A percentile compares a stretch with the other conserved stretches of the same genome.
These are phyloP conservation scores for Vesta saturnalis DNA, from an alignment of 2,888 invertebrate species.

Conservation along the genomic window DNA sequence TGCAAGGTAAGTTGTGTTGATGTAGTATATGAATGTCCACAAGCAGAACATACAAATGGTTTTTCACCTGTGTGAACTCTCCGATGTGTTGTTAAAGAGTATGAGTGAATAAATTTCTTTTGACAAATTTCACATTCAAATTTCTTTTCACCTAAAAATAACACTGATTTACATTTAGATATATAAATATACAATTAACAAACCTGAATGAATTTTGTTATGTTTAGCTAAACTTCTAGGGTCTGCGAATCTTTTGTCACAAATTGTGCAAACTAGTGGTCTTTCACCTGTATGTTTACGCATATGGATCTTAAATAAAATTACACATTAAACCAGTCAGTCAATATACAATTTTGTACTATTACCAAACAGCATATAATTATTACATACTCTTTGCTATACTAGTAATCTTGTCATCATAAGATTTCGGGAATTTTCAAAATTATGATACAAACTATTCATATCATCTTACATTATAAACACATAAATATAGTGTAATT, in stretches of 20 bases:
- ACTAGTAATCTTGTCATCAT: too few species aligned
- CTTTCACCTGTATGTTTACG: slow-evolving; percentile 49
- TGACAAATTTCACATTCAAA: slow-evolving; percentile 48
- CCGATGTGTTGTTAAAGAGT: slow-evolving; percentile 49
- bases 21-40: slow-evolving; percentile 49
- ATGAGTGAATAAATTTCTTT: slow-evolving; percentile 50
- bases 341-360: too few species aligned
- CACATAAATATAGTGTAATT: too few species aligned
- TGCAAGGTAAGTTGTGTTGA: slow-evolving; percentile 51
- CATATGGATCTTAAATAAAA: slow-evolving; percentile 47
- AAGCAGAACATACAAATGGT: slow-evolving; percentile 49
- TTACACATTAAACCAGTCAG: too few species aligned
- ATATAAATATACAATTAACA: neutral
- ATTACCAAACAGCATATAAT: too few species aligned
- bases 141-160: slow-evolving; percentile 47
- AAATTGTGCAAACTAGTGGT: slow-evolving; percentile 47
- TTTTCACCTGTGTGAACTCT: slow-evolving; percentile 51
- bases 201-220: slow-evolving; percentile 51
- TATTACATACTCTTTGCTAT: too few species aligned
- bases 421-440: too few species aligned
- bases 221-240: slow-evolving; percentile 49
- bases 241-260: slow-evolving; percentile 50
- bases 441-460: too few species aligned
- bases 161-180: neutral
- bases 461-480: too few species aligned